These are phyloP conservation scores for Drosophila ananassae DNA, from an alignment of 1,140 invertebrate genomes.

Conservation along the genomic window DNA sequence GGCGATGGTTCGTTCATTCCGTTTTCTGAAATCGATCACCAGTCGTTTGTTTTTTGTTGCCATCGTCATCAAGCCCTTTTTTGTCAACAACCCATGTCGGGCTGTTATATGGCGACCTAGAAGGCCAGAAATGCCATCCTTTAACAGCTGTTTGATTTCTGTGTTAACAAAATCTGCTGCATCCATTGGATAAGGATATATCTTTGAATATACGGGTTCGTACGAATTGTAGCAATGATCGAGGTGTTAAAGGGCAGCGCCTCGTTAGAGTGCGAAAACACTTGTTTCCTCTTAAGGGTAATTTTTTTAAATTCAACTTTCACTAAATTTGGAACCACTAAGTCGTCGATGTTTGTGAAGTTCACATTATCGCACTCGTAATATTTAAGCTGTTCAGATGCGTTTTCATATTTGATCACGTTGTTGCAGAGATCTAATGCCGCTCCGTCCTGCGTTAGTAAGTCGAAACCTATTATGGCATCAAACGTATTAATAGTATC, in stretches of 20 bases:
- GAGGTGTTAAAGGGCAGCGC: no score
- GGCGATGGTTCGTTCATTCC: constrained; percentile 71
- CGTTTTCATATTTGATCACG: constrained; percentile 9
- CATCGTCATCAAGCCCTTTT: constrained; percentile 38
- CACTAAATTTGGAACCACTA: no score
- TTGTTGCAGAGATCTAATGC: background rate
- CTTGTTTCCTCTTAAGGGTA: no score
- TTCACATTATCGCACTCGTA: constrained; percentile 4
- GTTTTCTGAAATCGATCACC: constrained; percentile 77
- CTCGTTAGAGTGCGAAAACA: no score
- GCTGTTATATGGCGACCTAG: constrained; percentile 48
- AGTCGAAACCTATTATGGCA: constrained; percentile 1
- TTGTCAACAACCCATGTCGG: constrained; percentile 56
- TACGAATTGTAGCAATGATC: no score
- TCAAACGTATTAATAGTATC: background rate
- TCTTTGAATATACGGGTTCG: no score
- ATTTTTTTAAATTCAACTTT: no score
- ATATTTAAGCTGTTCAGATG: constrained; percentile 5
- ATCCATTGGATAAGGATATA: no score
- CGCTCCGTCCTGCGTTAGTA: background rate
- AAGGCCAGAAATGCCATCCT: constrained; percentile 18
- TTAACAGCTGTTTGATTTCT: constrained; percentile 7
- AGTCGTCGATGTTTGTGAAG: no score
- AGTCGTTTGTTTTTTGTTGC: constrained; percentile 65
- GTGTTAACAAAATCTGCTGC: no score